Conservation (phyloP, 2,888 invertebrate genomes). For the Mesopsocus fuscifrons region DNA sequence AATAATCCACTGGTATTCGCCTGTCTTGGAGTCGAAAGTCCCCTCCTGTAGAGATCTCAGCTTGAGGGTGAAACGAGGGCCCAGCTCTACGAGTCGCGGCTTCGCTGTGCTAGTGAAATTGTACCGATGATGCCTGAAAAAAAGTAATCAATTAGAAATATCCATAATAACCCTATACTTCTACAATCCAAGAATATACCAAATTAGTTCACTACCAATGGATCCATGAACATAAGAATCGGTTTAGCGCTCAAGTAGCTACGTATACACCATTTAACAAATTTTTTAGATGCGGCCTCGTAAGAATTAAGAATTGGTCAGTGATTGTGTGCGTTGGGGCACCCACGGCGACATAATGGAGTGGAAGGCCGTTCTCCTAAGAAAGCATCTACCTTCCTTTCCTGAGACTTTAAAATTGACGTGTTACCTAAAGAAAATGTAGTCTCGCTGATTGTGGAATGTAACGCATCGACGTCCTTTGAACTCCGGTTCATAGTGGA, state of each 20-base stretch:
- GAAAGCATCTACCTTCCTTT: too few species aligned
- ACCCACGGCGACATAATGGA: too few species aligned
- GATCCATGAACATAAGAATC: too few species aligned
- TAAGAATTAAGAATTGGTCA: too few species aligned
- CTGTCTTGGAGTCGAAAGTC: constrained; percentile 90
- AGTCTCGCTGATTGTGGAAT: constrained; percentile 98
- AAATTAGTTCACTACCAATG: neutral
- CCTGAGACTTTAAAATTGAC: too few species aligned
- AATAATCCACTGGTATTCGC: constrained; percentile 93
- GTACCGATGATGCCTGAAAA: constrained; percentile 8
- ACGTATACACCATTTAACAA: too few species aligned
- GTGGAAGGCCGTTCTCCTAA: too few species aligned
- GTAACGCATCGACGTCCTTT: constrained; percentile 83
- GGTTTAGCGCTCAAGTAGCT: too few species aligned
- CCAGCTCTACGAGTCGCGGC: constrained; percentile 73
- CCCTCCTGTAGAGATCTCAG: constrained; percentile 87
- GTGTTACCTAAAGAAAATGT: constrained; percentile 97
- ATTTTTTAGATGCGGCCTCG: too few species aligned
- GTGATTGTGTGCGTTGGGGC: too few species aligned
- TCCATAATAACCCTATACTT: neutral
- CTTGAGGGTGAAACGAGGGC: constrained; percentile 90
- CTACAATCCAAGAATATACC: neutral
- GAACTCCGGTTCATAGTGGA: constrained; percentile 93
- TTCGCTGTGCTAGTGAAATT: constrained; percentile 34
- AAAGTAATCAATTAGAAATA: neutral